Percentiles rank a stretch among this genome's conserved stretches.
These are phyloP conservation scores for Neuroscelio doddi DNA, from an alignment of 2,888 invertebrate genomes.

Conservation along the genomic window DNA sequence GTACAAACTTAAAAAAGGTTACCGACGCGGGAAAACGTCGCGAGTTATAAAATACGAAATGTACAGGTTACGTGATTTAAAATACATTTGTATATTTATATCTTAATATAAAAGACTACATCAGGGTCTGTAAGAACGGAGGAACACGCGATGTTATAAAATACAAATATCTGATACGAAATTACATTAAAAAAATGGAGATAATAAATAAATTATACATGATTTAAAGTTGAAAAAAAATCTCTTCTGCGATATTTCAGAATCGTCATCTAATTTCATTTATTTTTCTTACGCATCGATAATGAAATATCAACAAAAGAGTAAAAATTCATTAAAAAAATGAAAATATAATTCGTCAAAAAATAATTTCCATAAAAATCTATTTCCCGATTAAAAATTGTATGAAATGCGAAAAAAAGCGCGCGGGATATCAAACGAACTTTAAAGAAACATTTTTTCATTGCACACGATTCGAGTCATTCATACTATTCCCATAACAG, in stretches of 20 bases:
- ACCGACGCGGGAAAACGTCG: constrained; percentile 12
- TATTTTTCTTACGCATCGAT: too few relatives aligned
- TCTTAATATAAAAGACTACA: not conserved
- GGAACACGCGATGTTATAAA: not conserved
- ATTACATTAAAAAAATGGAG: not conserved
- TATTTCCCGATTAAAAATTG: too few relatives aligned
- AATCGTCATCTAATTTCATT: too few relatives aligned
- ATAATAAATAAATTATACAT: constrained; percentile 3
- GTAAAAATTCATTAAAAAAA: too few relatives aligned
- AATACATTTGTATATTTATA: not conserved
- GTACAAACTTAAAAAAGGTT: constrained; percentile 43
- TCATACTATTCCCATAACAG: not conserved
- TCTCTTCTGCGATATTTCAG: too few relatives aligned
- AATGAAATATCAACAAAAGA: too few relatives aligned
- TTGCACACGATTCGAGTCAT: constrained; percentile 1
- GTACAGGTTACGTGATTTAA: constrained; percentile 1
- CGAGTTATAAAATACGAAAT: constrained; percentile 3
- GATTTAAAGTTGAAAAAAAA: not conserved
- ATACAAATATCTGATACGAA: constrained; percentile 1
- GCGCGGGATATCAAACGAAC: not conserved
- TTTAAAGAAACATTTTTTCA: not conserved
- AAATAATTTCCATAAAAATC: too few relatives aligned
- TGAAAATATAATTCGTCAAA: too few relatives aligned
- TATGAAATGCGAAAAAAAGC: too few relatives aligned
- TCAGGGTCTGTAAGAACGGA: not conserved